These are phyloP conservation scores for Tipula vernalis DNA, from an alignment of 2,888 invertebrate species.

Conservation along the genomic window DNA sequence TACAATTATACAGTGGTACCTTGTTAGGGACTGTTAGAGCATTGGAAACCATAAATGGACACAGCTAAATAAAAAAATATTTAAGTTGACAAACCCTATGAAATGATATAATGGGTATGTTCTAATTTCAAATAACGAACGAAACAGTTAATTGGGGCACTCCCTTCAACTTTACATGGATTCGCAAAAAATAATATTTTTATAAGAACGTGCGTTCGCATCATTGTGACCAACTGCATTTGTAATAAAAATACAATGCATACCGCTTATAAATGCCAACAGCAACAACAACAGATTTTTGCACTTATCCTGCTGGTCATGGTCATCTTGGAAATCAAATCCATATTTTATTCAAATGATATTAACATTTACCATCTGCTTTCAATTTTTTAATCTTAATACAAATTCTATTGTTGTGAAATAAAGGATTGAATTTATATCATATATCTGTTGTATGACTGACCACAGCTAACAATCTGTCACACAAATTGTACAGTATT, in stretches of 20 bases:
- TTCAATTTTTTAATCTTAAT: not conserved
- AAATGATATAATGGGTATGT: no score
- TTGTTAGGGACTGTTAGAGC: no score
- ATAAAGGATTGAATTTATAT: not conserved
- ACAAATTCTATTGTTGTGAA: not conserved
- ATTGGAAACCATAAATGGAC: no score
- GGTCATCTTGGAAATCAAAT: not conserved
- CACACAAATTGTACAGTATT: not conserved
- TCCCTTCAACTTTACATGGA: not conserved
- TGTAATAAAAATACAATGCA: not conserved
- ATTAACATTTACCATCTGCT: not conserved
- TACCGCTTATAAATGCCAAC: not conserved
- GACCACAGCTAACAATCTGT: conserved; percentile 4
- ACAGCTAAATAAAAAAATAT: no score
- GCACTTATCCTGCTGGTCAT: not conserved
- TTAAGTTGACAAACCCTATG: no score
- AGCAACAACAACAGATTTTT: not conserved
- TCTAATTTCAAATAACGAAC: no score
- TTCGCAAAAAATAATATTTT: not conserved
- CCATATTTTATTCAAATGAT: not conserved
- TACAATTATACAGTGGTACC: no score
- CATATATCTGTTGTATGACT: not conserved
- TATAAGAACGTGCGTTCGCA: not conserved
- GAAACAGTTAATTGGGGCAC: not conserved
- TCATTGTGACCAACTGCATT: not conserved